phyloP scores from a whole-genome alignment of 2,888 invertebrate genomes.

The Sphecodes monilicornis region DNA sequence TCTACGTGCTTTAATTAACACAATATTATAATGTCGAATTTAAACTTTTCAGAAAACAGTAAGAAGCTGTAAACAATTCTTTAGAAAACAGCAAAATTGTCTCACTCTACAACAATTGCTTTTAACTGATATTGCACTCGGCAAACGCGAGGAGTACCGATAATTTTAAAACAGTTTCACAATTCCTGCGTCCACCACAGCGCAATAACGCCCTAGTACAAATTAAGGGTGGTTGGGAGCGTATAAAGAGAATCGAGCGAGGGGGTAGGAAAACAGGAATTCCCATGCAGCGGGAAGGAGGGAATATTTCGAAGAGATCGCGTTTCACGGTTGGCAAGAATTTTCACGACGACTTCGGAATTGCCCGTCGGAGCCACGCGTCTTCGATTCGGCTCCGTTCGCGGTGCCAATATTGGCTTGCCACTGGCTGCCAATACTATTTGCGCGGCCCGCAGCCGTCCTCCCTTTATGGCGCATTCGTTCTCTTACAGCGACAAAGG shows the following conservation, averaged over 20 bases:
- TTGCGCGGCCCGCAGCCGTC: constrained; percentile 57
- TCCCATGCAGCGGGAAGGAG: not conserved
- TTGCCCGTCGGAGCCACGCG: constrained; percentile 46
- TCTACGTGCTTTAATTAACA: no score
- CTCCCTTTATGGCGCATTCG: constrained; percentile 53
- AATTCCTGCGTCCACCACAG: not conserved
- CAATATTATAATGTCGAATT: no score
- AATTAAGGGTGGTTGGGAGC: not conserved
- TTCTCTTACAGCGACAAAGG: constrained; percentile 61
- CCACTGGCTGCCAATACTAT: constrained; percentile 62
- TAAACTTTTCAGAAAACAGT: no score
- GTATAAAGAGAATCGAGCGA: not conserved
- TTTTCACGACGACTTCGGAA: constrained; percentile 47
- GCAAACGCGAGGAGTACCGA: not conserved
- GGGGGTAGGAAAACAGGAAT: not conserved
- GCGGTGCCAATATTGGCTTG: constrained; percentile 51
- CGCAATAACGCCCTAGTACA: not conserved
- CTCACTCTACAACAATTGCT: not conserved
- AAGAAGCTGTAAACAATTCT: not conserved
- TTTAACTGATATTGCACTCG: not conserved
- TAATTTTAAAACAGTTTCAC: not conserved
- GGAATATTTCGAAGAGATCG: constrained; percentile 36
- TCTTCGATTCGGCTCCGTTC: constrained; percentile 42
- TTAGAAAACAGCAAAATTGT: not conserved
- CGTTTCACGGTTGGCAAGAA: constrained; percentile 50